phyloP scores from a whole-genome alignment of 2,797 vertebrate genomes.

The Botia almorhae region DNA sequence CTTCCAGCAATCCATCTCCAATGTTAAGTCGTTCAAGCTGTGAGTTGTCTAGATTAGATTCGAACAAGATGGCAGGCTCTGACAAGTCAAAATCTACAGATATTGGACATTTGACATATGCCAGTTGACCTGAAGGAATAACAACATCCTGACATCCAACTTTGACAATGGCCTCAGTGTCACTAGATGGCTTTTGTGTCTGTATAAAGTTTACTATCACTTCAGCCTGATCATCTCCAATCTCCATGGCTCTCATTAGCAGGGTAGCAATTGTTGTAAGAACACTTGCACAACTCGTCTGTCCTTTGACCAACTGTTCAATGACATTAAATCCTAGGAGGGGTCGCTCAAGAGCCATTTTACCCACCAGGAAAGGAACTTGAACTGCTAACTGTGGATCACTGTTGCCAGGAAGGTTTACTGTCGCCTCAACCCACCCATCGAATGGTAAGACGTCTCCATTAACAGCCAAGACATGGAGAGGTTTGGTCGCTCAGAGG shows the following conservation, averaged over 20 bases:
- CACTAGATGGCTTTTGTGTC: background rate
- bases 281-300: too few relatives aligned
- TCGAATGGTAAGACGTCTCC: background rate
- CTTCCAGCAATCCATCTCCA: background rate
- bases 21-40: background rate
- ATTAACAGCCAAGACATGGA: background rate
- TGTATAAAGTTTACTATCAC: background rate
- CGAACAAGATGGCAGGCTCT: background rate
- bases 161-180: background rate
- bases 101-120: background rate
- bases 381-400: background rate
- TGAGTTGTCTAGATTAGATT: background rate
- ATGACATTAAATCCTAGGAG: background rate
- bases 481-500: background rate
- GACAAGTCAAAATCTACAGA: background rate
- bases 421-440: background rate
- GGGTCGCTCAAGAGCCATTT: background rate
- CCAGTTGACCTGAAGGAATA: background rate
- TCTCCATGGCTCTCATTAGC: background rate
- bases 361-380: conserved; percentile 6
- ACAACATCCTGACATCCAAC: background rate
- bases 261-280: background rate
- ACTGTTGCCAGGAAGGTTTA: background rate
- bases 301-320: background rate
- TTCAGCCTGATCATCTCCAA: background rate